These are phyloP conservation scores for Porites australiensis DNA, from an alignment of 64 coral and sea anemone species.

Conservation along the genomic window DNA sequence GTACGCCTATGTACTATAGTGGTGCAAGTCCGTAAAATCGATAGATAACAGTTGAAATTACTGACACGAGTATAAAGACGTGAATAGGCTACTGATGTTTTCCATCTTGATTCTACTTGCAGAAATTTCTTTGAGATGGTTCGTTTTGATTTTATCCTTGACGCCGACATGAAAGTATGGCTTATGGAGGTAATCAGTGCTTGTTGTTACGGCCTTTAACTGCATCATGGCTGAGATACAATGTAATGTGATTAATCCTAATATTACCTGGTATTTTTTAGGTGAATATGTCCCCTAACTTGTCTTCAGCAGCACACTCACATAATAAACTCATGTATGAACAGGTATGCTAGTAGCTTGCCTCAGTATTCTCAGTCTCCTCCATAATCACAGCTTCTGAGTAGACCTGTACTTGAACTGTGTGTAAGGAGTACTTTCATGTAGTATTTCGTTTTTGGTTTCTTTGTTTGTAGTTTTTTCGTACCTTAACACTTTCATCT, in stretches of 20 bases:
- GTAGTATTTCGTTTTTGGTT: too few species aligned
- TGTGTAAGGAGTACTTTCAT: too few species aligned
- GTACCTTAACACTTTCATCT: too few species aligned
- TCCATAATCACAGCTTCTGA: too few species aligned
- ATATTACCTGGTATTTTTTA: slow-evolving; percentile 3
- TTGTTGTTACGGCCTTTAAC: background rate
- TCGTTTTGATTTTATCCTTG: slow-evolving; percentile 96
- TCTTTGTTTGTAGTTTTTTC: too few species aligned
- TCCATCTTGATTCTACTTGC: background rate
- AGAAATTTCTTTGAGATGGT: slow-evolving; percentile 99
- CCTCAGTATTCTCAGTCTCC: background rate
- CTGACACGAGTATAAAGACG: too few species aligned
- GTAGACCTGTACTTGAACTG: too few species aligned
- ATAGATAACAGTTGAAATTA: too few species aligned
- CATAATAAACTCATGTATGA: slow-evolving; percentile 97
- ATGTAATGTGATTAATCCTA: too few species aligned
- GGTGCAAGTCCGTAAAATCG: too few species aligned
- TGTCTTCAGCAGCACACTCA: slow-evolving; percentile 75
- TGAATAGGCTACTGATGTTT: too few species aligned
- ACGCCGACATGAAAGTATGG: slow-evolving; percentile 95
- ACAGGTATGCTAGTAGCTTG: slow-evolving; percentile 60
- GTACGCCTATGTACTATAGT: too few species aligned
- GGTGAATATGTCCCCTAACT: slow-evolving; percentile 98
- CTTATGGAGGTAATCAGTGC: slow-evolving; percentile 87
- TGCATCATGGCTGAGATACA: background rate